Evolutionary conservation across 2,797 vertebrate genomes (phyloP).

Genomic region (Stomatorhinus walkeri): DNA sequence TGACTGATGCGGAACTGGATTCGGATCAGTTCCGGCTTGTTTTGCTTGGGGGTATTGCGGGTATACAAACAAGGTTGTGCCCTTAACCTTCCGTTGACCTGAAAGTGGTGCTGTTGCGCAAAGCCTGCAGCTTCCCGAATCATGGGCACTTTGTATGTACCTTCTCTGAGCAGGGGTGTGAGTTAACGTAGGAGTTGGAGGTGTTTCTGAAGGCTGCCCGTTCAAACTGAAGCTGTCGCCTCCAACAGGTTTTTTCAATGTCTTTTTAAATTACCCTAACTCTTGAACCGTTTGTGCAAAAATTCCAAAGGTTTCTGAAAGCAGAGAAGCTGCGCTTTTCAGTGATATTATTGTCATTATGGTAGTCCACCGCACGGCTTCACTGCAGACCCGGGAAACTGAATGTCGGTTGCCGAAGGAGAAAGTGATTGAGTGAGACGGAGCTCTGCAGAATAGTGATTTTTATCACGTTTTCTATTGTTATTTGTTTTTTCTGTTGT

Average conservation of each 20-base stretch:
- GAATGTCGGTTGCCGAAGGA: too few relatives aligned
- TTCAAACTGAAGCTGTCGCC: too few relatives aligned
- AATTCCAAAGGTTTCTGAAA: too few relatives aligned
- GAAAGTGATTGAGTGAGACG: not conserved
- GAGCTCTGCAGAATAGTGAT: not conserved
- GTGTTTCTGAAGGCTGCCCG: not conserved
- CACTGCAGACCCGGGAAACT: too few relatives aligned
- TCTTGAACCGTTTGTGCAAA: too few relatives aligned
- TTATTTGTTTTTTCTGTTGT: too few relatives aligned
- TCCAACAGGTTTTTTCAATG: too few relatives aligned
- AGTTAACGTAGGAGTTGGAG: not conserved
- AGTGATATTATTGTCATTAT: too few relatives aligned
- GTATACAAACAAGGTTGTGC: not conserved
- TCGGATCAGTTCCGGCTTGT: not conserved
- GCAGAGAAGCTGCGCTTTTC: too few relatives aligned
- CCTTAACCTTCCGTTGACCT: constrained; percentile 2
- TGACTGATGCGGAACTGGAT: not conserved
- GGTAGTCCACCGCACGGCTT: too few relatives aligned
- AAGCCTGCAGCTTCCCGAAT: not conserved
- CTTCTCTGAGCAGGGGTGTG: not conserved
- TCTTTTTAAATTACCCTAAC: too few relatives aligned
- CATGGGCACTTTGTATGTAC: not conserved
- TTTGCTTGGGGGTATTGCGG: not conserved
- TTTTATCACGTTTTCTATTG: too few relatives aligned
- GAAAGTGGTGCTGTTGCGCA: not conserved